A percentile compares a stretch with the other conserved stretches of the same genome.
These are phyloP conservation scores for Lycaon pictus DNA, from an alignment of 2,113 vertebrate species.

Conservation along the genomic window DNA sequence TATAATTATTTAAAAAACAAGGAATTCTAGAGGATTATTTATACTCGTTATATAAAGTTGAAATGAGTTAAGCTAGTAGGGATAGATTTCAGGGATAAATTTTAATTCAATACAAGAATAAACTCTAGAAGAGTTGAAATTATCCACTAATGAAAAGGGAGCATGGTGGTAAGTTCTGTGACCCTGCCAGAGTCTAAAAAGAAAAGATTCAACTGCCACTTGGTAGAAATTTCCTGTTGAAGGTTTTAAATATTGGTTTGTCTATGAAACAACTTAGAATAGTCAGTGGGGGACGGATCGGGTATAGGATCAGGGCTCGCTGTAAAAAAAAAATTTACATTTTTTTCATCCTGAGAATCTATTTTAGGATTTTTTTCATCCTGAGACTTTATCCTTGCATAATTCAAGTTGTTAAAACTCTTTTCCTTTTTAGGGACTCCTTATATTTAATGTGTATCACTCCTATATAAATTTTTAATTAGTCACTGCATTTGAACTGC, in stretches of 20 bases:
- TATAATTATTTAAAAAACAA: neutral
- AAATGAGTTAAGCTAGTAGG: neutral
- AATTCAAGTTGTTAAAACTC: neutral
- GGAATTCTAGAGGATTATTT: neutral
- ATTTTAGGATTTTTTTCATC: neutral
- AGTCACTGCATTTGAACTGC: neutral
- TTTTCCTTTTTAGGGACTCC: neutral
- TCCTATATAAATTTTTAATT: neutral
- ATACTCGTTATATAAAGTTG: neutral
- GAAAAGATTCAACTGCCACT: neutral
- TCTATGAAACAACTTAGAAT: neutral
- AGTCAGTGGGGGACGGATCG: neutral
- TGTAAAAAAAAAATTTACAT: too few relatives aligned
- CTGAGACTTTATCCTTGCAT: neutral
- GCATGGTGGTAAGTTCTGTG: too few relatives aligned
- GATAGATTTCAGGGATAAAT: neutral
- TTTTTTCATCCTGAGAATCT: neutral
- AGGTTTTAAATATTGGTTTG: neutral
- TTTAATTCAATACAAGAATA: neutral
- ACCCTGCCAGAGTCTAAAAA: neutral
- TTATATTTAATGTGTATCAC: neutral
- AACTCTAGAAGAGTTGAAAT: neutral
- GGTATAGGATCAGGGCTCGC: neutral
- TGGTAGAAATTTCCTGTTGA: neutral
- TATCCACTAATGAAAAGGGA: neutral